A percentile compares a stretch with the other conserved stretches of the same genome.
Evolutionary conservation across 2,113 vertebrate species (phyloP).

Genomic region (Cromileptes altivelis): DNA sequence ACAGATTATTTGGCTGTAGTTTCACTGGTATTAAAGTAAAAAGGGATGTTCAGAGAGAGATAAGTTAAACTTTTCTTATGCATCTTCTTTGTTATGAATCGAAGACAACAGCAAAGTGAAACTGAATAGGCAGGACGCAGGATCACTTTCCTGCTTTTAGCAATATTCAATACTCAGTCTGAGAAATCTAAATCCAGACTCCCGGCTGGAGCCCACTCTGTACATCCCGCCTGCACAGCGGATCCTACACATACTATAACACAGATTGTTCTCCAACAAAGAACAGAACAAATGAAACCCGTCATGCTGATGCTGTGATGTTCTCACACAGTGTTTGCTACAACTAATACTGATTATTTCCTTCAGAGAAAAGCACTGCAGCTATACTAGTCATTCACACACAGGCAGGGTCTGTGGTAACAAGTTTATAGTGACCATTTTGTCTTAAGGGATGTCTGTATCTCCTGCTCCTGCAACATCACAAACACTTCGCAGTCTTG

Average conservation of each 20-base stretch:
- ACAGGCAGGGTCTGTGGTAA: neutral
- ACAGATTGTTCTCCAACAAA: neutral
- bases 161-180: constrained; percentile 16
- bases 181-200: constrained; percentile 40
- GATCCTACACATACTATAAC: constrained; percentile 21
- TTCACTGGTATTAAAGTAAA: neutral
- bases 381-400: neutral
- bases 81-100: neutral
- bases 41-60: neutral
- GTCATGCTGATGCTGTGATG: neutral
- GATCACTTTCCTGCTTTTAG: constrained; percentile 7
- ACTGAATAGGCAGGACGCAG: neutral
- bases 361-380: neutral
- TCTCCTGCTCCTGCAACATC: neutral
- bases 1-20: neutral
- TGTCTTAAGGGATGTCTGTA: neutral
- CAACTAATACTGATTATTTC: neutral
- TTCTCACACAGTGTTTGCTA: neutral
- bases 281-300: neutral
- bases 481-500: neutral
- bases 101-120: constrained; percentile 11
- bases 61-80: neutral
- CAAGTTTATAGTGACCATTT: neutral
- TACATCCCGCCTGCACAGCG: neutral
- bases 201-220: constrained; percentile 27